Evolutionary conservation across 2,888 invertebrate genomes (phyloP).

Genomic region (Epirrita christyi): DNA sequence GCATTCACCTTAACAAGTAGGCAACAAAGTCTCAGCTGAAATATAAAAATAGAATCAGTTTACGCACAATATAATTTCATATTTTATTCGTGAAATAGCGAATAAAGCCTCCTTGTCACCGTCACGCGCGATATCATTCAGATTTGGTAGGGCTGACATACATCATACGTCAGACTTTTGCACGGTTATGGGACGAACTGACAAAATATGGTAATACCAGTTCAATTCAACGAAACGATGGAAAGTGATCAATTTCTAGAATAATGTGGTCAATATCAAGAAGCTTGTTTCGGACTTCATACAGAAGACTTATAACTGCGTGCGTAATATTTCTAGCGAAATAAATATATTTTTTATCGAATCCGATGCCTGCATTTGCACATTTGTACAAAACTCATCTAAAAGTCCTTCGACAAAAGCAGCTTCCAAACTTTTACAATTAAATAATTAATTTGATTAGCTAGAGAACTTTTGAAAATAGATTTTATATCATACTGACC

Average conservation of each 20-base stretch:
- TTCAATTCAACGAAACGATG: background rate
- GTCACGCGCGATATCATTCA: conserved; percentile 37
- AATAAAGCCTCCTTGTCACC: conserved; percentile 40
- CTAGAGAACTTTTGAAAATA: conserved; percentile 8
- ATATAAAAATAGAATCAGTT: background rate
- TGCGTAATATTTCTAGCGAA: too few relatives aligned
- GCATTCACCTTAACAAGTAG: too few relatives aligned
- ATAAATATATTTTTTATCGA: too few relatives aligned
- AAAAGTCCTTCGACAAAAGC: conserved; percentile 5
- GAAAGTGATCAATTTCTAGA: background rate
- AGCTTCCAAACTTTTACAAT: conserved; percentile 11
- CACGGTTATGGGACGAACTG: conserved; percentile 20
- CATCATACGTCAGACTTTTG: conserved; percentile 29
- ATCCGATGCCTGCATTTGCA: too few relatives aligned
- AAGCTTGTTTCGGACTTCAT: too few relatives aligned
- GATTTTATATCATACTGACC: background rate
- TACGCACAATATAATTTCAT: conserved; percentile 16
- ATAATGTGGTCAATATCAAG: background rate
- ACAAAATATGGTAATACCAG: conserved; percentile 4
- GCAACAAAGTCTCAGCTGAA: too few relatives aligned
- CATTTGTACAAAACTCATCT: background rate
- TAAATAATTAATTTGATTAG: conserved; percentile 13
- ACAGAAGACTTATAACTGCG: too few relatives aligned
- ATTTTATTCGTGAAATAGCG: conserved; percentile 23
- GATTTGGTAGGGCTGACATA: conserved; percentile 42